Percentiles rank a stretch among this genome's conserved stretches.
Conservation (phyloP, 2,888 invertebrate species). For the Balanococcus diminutus region DNA sequence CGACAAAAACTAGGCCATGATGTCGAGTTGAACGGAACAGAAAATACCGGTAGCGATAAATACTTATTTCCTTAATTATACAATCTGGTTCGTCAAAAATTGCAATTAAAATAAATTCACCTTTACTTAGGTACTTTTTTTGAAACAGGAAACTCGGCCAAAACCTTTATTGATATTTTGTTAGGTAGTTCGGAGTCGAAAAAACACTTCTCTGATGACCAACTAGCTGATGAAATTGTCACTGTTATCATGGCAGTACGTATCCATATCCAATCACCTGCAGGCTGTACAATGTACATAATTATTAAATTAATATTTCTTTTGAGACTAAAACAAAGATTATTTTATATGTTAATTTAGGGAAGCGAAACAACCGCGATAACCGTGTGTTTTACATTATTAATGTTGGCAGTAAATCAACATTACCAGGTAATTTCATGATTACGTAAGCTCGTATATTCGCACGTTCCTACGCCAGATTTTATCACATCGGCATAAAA, state of each 20-base stretch:
- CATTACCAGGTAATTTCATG: conserved; percentile 6
- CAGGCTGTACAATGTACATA: too few species aligned
- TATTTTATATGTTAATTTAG: background rate
- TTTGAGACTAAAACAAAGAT: background rate
- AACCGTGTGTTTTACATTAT: background rate
- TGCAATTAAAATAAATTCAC: background rate
- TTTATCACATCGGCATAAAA: background rate
- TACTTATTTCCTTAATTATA: background rate
- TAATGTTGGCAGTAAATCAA: conserved; percentile 21
- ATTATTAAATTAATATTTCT: background rate
- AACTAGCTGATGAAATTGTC: conserved; percentile 9
- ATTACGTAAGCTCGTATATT: background rate
- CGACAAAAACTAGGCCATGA: background rate
- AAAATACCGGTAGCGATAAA: background rate
- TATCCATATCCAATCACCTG: background rate
- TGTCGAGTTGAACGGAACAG: background rate
- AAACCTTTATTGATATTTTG: background rate
- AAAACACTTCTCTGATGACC: background rate
- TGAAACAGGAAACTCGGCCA: background rate
- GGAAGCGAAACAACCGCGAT: conserved; percentile 24
- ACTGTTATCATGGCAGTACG: background rate
- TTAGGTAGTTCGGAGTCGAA: background rate
- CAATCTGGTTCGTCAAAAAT: background rate
- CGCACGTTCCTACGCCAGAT: background rate
- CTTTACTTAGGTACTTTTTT: background rate